Base-by-base conservation (phyloP, 2,113 vertebrate species). In the Serilophus lunatus region DNA sequence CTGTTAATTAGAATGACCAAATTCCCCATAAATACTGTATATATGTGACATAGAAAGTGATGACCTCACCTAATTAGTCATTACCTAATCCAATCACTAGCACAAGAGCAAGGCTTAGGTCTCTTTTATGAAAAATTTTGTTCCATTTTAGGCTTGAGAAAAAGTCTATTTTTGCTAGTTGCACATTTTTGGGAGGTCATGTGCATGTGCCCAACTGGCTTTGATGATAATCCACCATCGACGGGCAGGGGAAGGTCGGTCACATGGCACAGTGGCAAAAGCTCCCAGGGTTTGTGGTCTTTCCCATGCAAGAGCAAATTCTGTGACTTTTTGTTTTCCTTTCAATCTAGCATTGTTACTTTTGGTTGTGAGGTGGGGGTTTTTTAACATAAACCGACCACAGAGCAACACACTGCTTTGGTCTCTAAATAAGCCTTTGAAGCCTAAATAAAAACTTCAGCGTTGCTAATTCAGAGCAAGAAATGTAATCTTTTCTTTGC, bases 31-130 rank as follows among this genome's bases (percentile, higher is more conserved):
- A 95, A 88, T 91, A 95, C 47, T 78, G 18, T 42, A 56, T 69
- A 51, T 82, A 64, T 63, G 50, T 77, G 86, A 74, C 90, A 95
- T 69, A 82, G 74, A 82, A 92, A 92, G 79, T 90, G 91, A 80
- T 96, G 95, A 94, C 89, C 84, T 96, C 92, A 95, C 85, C 77
- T 95, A 94, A 95, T 95, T 94, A 95, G 83, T 93, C 51, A 91
- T 96, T 94, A 89, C 93, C 77, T 90, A 96, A 92, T 83, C 92
- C 92, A 93, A 82, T 95, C 93, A 78, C 40, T 75, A 87, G 50
- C 81, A 64, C 35, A 72, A 81, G 45, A 90, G n/a, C 60, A 79
- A 83, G 40, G 22, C 47, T 88, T 72, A 59, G 70, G 47, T 57
- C 36, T 95, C 35, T 82, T 78, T 54, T 47, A 42, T 42, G 36